Evolutionary conservation across 1,140 invertebrate genomes (phyloP).

Genomic region (Proctacanthus coquilletti): DNA sequence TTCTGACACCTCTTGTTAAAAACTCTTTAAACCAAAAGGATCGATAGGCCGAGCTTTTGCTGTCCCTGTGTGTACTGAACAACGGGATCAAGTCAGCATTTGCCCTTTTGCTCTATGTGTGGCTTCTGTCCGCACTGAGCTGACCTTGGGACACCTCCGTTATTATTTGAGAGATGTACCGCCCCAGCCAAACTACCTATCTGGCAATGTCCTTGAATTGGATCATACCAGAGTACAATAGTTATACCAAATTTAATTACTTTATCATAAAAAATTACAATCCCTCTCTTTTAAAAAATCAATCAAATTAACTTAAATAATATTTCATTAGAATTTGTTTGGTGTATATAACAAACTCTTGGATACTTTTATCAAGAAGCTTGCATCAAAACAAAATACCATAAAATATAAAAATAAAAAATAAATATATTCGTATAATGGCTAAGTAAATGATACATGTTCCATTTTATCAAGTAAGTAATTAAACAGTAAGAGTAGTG

Average conservation of each 20-base stretch:
- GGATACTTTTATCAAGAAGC: conserved; percentile 12
- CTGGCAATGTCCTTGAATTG: conserved; percentile 51
- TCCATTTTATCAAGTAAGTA: conserved; percentile 41
- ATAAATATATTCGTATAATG: conserved; percentile 11
- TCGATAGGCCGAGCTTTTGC: conserved; percentile 67
- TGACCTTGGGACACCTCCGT: conserved; percentile 74
- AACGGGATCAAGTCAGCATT: conserved; percentile 57
- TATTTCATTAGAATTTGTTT: conserved; percentile 6
- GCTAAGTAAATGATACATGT: conserved; percentile 16
- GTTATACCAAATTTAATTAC: conserved; percentile 16
- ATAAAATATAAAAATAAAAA: conserved; percentile 14
- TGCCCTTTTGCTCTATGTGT: conserved; percentile 70
- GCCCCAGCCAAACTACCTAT: too few species aligned
- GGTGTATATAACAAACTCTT: conserved; percentile 13
- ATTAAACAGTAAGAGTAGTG: conserved; percentile 42
- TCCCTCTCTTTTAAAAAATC: too few species aligned
- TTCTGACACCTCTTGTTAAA: conserved; percentile 66
- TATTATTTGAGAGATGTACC: conserved; percentile 66
- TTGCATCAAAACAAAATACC: conserved; percentile 12
- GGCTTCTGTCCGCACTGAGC: conserved; percentile 74
- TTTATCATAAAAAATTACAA: too few species aligned
- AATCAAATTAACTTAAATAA: conserved; percentile 4
- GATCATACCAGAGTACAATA: conserved; percentile 19
- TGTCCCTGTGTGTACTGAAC: conserved; percentile 45
- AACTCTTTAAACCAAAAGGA: conserved; percentile 59